Evolutionary conservation across 2,888 invertebrate species (phyloP), one percentile per base, ranked within the genome.

Genomic region (Phaonia tiefii): DNA sequence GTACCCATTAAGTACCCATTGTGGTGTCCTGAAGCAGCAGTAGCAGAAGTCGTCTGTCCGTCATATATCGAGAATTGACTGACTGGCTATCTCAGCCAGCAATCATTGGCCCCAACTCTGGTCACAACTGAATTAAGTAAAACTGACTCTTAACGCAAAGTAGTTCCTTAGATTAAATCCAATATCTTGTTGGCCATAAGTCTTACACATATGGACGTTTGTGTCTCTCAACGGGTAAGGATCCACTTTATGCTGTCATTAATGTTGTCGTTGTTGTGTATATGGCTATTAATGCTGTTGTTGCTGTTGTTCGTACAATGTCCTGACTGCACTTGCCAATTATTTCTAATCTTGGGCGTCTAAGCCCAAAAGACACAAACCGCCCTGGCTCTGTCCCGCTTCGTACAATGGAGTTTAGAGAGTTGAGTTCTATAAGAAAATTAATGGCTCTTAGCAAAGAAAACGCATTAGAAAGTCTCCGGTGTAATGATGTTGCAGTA

Each of bases 261-360:
- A 20, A 4, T 17, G 39, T 31, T 58, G 25, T 25, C 13, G 26
- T 56, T 56, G 26, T 39, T 37, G 60, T 60, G n/a, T n/a, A n/a
- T n/a, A n/a, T n/a, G n/a, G n/a, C n/a, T n/a, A n/a, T n/a, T n/a
- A n/a, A n/a, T 39, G 58, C 1, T 20, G 26, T 20, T 56, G 26
- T 31, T 54, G 10, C 26, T 26, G 3, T 31, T 37, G 58, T 58
- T 1, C 22, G 26, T 8, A 11, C 37, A 15, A 10, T 31, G 31
- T 63, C 2, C 20, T 71, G 71, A 75, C 51, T 81, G 75, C 65
- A 46, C 58, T 77, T 77, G 77, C 71, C 80, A 81, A 81, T 81
- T 77, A 75, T 77, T 77, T 81, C 56, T 71, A 67, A 77, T 81
- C 71, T 75, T 63, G 77, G 80, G 54, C 80, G 70, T 77, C 66